Conservation (phyloP, 2,888 invertebrate species). For the Cancer borealis region DNA sequence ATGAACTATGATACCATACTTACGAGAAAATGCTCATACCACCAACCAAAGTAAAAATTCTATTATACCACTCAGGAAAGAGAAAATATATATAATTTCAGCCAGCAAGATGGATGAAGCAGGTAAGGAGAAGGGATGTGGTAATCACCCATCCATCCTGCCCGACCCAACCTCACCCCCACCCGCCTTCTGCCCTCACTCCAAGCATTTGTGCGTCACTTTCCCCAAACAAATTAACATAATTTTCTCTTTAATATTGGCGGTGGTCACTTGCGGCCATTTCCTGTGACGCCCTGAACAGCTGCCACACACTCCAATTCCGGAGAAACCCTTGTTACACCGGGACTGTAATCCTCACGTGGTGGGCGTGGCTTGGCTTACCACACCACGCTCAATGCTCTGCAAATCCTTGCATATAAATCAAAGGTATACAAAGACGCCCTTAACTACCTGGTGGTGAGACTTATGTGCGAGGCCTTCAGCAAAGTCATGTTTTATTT, state of each 20-base stretch:
- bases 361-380: background rate
- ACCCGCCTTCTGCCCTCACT: background rate
- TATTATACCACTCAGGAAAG: background rate
- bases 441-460: slow-evolving; percentile 14
- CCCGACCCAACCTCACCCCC: background rate
- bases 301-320: background rate
- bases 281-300: background rate
- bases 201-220: slow-evolving; percentile 17
- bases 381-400: background rate
- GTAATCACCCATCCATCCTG: background rate
- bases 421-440: slow-evolving; percentile 4
- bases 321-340: background rate
- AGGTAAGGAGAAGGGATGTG: background rate
- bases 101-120: background rate
- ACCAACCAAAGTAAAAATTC: background rate
- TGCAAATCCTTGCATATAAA: slow-evolving; percentile 20
- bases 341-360: background rate
- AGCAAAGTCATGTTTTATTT: slow-evolving; percentile 1
- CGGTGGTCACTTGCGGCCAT: slow-evolving; percentile 8
- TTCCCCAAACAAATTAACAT: slow-evolving; percentile 1
- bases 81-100: background rate
- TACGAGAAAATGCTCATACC: background rate
- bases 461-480: background rate
- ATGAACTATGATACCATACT: background rate
- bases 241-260: slow-evolving; percentile 4